Percentiles rank a stretch among this genome's conserved stretches.
Evolutionary conservation across 2,797 vertebrate species (phyloP).

Genomic region (Emydoidea blandingii): DNA sequence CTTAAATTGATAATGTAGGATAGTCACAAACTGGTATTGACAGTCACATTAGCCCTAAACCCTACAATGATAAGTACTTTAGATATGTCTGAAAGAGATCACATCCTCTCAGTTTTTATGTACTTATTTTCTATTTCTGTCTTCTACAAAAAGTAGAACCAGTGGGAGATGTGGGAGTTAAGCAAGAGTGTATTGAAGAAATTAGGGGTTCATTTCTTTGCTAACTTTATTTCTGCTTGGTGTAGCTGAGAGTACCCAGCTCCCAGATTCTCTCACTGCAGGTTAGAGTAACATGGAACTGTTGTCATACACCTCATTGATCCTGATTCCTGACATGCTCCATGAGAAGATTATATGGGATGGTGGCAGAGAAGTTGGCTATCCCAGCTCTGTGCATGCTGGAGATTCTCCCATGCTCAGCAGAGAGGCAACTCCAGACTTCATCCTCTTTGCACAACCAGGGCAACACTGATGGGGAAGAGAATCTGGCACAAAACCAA

Average conservation of each 20-base stretch:
- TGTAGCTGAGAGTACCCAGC: not conserved
- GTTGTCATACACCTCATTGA: not conserved
- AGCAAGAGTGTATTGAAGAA: not conserved
- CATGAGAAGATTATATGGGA: not conserved
- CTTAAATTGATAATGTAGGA: not conserved
- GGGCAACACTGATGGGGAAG: not conserved
- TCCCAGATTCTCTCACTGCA: not conserved
- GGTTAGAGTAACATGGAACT: not conserved
- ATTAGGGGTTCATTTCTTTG: not conserved
- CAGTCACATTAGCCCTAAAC: not conserved
- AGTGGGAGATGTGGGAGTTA: not conserved
- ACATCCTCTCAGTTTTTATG: not conserved
- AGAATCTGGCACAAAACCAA: not conserved
- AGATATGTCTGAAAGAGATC: accelerated
- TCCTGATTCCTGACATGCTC: not conserved
- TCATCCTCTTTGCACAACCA: not conserved
- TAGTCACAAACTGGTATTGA: not conserved
- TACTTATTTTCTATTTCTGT: not conserved
- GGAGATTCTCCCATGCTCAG: not conserved
- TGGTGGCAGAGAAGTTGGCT: not conserved
- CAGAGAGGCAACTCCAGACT: not conserved
- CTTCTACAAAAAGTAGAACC: not conserved
- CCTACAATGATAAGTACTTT: not conserved
- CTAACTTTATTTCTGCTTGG: not conserved
- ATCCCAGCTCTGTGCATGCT: not conserved